Base-by-base conservation (phyloP, 2,888 invertebrate species). In the Limnephilus rhombicus region DNA sequence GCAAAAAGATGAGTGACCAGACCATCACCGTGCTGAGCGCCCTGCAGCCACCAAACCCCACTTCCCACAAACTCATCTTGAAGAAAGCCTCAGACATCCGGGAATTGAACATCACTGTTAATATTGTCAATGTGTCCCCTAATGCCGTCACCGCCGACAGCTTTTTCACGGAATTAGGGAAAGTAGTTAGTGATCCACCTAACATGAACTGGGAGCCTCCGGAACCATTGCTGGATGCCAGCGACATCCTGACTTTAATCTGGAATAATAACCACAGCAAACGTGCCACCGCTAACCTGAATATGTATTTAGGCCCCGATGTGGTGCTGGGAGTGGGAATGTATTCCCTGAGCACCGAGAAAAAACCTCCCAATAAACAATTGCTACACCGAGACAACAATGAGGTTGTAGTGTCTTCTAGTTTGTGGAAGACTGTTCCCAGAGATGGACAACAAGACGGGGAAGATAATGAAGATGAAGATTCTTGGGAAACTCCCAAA, bases 1-100 rank as follows among this genome's bases (percentile, higher is more conserved):
- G 96, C 91, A 96, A 95, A 93, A 95, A 96, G 85, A 94, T 97
- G 3, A 95, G 96, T 91, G 95, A 95, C 12, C 95, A 96, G 37
- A 96, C 96, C 29, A 95, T 97, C 49, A 95, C 96, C 18, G 95
- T 96, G 93, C 94, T 96, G 41, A 95, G 95, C 15, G 94, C 94
- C 87, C 94, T 96, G 13, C 95, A 94, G 83, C 94, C 96, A 90
- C 96, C 96, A 0, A 96, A 96, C 94, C 95, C 95, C 93, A 95
- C 94, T 94, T 31, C 82, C 37, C 91, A 91, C 92, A 94, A 95
- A 86, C 96, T 96, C 93, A 97, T 97, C 3, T 95, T 96, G 49
- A 96, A 97, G 88, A 97, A 97, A 94, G 97, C 97, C 0, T 96
- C 95, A 91, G 98, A 98, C 94, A 95, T 98, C 91, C 96, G 96